Percentiles rank a stretch among this genome's conserved stretches.
These are phyloP conservation scores for Oxystoma pomonae DNA, from an alignment of 2,888 invertebrate species.

Conservation along the genomic window DNA sequence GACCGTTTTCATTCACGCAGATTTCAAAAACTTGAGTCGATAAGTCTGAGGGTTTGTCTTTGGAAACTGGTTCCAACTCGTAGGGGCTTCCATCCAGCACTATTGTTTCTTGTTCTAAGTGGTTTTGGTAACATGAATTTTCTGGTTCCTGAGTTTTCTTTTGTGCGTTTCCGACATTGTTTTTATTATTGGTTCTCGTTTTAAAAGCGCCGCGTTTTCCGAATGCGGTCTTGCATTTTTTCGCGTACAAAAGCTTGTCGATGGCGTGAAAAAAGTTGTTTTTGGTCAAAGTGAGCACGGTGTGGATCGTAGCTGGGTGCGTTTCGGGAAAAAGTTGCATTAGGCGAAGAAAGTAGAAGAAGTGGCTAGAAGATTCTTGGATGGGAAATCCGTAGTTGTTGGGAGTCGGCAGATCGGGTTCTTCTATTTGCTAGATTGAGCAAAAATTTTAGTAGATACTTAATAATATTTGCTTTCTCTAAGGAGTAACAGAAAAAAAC, in stretches of 20 bases:
- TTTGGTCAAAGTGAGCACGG: constrained; percentile 42
- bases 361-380: constrained; percentile 41
- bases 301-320: constrained; percentile 46
- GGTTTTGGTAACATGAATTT: not conserved
- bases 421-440: no score
- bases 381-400: not conserved
- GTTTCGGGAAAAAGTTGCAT: constrained; percentile 47
- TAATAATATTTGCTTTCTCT: no score
- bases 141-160: not conserved
- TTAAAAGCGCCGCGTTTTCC: constrained; percentile 2
- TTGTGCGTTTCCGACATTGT: not conserved
- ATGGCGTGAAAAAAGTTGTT: constrained; percentile 44
- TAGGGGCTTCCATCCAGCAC: not conserved
- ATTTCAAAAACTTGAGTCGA: not conserved
- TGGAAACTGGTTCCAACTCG: not conserved
- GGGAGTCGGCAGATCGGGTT: constrained; percentile 21
- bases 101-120: not conserved
- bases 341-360: constrained; percentile 44
- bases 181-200: not conserved
- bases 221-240: constrained; percentile 31
- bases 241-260: constrained; percentile 44
- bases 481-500: no score
- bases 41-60: not conserved
- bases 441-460: no score
- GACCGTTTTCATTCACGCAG: not conserved